phyloP scores from a whole-genome alignment of 2,113 vertebrate species.

The Lepisosteus osseus region DNA sequence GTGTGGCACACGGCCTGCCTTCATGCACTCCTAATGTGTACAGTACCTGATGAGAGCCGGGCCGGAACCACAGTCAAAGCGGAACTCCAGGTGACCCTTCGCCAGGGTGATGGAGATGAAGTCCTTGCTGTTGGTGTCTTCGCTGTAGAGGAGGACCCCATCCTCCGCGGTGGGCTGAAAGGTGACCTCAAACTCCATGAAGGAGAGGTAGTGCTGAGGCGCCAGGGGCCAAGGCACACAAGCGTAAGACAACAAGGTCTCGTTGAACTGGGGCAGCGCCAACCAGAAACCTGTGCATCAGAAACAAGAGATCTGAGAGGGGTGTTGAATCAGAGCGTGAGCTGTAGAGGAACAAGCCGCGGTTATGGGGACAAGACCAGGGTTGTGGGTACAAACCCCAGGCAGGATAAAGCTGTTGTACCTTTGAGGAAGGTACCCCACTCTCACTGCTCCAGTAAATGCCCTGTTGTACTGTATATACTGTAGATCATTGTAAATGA shows the following conservation, averaged over 20 bases:
- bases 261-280: slow-evolving; percentile 83
- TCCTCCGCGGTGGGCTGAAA: slow-evolving; percentile 73
- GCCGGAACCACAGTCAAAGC: slow-evolving; percentile 95
- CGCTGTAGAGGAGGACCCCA: slow-evolving; percentile 87
- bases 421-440: no score
- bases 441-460: no score
- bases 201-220: slow-evolving; percentile 84
- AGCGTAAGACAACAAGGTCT: slow-evolving; percentile 78
- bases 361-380: no score
- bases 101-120: slow-evolving; percentile 83
- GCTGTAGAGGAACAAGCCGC: neutral
- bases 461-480: no score
- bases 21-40: no score
- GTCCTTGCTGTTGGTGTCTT: slow-evolving; percentile 81
- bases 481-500: no score
- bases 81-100: slow-evolving; percentile 81
- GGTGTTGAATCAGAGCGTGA: slow-evolving; percentile 13
- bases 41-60: slow-evolving; percentile 80
- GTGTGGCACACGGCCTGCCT: no score
- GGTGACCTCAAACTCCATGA: slow-evolving; percentile 89
- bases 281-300: slow-evolving; percentile 74
- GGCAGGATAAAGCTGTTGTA: no score
- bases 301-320: slow-evolving; percentile 25
- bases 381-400: no score
- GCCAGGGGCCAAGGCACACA: slow-evolving; percentile 84